These are phyloP conservation scores for Brachyhypopomus gauderio DNA, from an alignment of 2,113 vertebrate genomes.

Conservation along the genomic window DNA sequence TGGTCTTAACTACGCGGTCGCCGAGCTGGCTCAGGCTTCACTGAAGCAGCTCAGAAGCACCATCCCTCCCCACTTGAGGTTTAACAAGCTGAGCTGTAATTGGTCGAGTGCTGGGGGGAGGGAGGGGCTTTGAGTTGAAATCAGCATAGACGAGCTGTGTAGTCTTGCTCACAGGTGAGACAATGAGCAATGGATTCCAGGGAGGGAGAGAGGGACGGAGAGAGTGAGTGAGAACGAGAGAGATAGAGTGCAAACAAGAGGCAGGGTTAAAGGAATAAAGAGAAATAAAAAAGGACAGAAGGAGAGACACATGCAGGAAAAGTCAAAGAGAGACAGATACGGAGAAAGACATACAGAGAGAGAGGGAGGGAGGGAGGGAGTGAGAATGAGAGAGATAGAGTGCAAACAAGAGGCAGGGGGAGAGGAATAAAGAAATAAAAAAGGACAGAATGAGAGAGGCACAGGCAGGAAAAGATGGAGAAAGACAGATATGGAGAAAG, in stretches of 20 bases:
- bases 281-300: conserved; percentile 37
- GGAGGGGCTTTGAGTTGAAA: too few species aligned
- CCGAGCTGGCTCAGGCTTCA: too few species aligned
- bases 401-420: not conserved
- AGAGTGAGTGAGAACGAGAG: conserved; percentile 34
- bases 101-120: too few species aligned
- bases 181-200: not conserved
- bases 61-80: too few species aligned
- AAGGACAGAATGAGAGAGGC: conserved; percentile 59
- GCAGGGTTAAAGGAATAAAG: conserved; percentile 26
- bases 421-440: too few species aligned
- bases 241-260: conserved; percentile 42
- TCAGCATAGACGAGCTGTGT: too few species aligned
- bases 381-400: not conserved
- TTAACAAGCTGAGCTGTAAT: too few species aligned
- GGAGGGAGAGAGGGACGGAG: conserved; percentile 63
- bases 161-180: too few species aligned
- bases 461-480: conserved; percentile 59
- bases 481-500: conserved; percentile 33
- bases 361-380: conserved; percentile 6
- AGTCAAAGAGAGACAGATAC: conserved; percentile 43
- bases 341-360: too few species aligned
- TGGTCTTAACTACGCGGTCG: too few species aligned
- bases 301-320: not conserved
- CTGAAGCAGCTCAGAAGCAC: too few species aligned